A percentile compares a stretch with the other conserved stretches of the same genome.
phyloP scores from a whole-genome alignment of 2,797 vertebrate genomes.

The Oreonectes daqikongensis region DNA sequence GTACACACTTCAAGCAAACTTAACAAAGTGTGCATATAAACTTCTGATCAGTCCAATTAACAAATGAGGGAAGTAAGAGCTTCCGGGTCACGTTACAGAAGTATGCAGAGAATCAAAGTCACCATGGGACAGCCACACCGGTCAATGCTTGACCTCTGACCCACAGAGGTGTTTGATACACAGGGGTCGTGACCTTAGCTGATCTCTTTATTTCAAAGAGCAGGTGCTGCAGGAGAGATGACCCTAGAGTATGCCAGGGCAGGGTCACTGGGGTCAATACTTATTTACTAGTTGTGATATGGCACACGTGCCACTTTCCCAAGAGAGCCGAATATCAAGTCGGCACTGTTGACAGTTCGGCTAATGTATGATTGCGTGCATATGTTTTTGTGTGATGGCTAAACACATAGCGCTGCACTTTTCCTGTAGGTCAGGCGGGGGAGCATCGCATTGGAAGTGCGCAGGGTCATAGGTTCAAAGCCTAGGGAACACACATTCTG shows the following conservation, averaged over 20 bases:
- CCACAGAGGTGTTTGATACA: conserved; percentile 54
- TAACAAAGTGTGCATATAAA: not conserved
- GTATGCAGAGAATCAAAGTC: conserved; percentile 12
- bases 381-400: not conserved
- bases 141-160: conserved; percentile 57
- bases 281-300: conserved; percentile 51
- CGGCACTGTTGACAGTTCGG: conserved; percentile 3
- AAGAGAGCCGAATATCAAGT: conserved; percentile 41
- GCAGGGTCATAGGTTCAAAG: not conserved
- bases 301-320: conserved; percentile 57
- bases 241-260: conserved; percentile 45
- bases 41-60: conserved; percentile 1
- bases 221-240: conserved; percentile 58
- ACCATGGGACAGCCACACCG: conserved; percentile 33
- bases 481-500: not conserved
- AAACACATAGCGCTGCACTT: not conserved
- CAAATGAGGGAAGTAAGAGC: conserved; percentile 28
- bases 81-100: conserved; percentile 40
- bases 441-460: not conserved
- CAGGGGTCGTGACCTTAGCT: conserved; percentile 48
- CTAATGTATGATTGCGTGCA: not conserved
- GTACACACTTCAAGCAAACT: no score
- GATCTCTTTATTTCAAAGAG: conserved; percentile 54
- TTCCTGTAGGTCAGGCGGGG: not conserved
- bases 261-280: conserved; percentile 38